Evolutionary conservation across 2,888 invertebrate species (phyloP), one percentile per base, ranked within the genome.

Genomic region (Orthonevra nobilis): DNA sequence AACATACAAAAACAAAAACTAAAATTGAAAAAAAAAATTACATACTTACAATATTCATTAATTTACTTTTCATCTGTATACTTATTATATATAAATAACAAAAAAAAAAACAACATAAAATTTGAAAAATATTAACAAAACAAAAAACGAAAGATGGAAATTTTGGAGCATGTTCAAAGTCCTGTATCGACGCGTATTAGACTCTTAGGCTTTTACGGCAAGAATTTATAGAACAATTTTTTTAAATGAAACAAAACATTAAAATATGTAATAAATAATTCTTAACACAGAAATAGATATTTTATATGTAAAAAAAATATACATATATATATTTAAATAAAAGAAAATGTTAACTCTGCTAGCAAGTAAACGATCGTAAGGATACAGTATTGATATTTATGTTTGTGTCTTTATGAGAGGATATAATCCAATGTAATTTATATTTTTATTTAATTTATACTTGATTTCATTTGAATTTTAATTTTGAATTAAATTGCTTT

Each of bases 181-280:
- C 88, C 89, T 74, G 88, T 89, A 63, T 86, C 88, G 82, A 89
- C 87, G 82, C 86, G 89, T 84, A 87, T 89, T 84, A 86, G 87
- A 82, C 87, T 89, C 81, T 87, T 89, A 87, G 89, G 89, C 83
- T 87, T 88, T 85, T 89, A 88, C 83, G 89, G 89, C 70, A 89
- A 88, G 81, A 88, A 87, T 82, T 85, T 88, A 85, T 88, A 88
- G 84, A 81, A 82, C 36, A 82, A 75, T 83, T 81, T 63, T 74
- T 42, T 38, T 40, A 48, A 61, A 69, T 54, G 40, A 38, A 52
- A 61, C 6, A 14, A 66, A 46, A 50, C 17, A n/a, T n/a, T n/a
- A n/a, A n/a, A n/a, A n/a, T 23, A 4, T 23, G 3, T 54, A 56
- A 52, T 9, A 20, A 23, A 32, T 23, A 34, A 20, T 63, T 56